Conservation (phyloP, 1,140 invertebrate species). For the Temnothorax longispinosus region DNA sequence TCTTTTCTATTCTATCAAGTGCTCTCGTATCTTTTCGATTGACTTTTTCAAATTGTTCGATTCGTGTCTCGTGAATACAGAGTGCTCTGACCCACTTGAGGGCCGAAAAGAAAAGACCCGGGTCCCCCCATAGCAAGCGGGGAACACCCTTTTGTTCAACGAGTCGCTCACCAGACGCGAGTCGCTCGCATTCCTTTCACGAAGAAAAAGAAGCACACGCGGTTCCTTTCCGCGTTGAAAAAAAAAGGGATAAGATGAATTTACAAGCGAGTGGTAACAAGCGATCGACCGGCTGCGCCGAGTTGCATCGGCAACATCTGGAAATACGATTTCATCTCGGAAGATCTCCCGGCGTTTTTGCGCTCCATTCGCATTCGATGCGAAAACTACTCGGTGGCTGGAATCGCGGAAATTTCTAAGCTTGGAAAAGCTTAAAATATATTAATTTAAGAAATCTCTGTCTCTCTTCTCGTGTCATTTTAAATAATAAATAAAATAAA, state of each 20-base stretch:
- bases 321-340: conserved; percentile 54
- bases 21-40: background rate
- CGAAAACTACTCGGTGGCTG: background rate
- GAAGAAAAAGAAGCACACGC: conserved; percentile 27
- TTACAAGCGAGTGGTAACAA: conserved; percentile 60
- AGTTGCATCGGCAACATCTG: conserved; percentile 46
- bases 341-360: conserved; percentile 15
- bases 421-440: background rate
- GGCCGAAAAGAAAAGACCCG: background rate
- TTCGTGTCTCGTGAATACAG: background rate
- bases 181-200: conserved; percentile 70
- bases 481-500: background rate
- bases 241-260: conserved; percentile 57
- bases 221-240: background rate
- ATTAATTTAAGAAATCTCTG: background rate
- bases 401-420: background rate
- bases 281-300: conserved; percentile 52
- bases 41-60: background rate
- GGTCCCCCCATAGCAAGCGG: conserved; percentile 43
- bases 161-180: conserved; percentile 53
- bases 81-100: conserved; percentile 55
- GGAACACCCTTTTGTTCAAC: conserved; percentile 66
- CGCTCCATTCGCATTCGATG: background rate
- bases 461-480: background rate
- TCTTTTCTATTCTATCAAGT: background rate